These are phyloP conservation scores for Megalurothrips usitatus DNA, from an alignment of 2,888 invertebrate genomes.

Conservation along the genomic window DNA sequence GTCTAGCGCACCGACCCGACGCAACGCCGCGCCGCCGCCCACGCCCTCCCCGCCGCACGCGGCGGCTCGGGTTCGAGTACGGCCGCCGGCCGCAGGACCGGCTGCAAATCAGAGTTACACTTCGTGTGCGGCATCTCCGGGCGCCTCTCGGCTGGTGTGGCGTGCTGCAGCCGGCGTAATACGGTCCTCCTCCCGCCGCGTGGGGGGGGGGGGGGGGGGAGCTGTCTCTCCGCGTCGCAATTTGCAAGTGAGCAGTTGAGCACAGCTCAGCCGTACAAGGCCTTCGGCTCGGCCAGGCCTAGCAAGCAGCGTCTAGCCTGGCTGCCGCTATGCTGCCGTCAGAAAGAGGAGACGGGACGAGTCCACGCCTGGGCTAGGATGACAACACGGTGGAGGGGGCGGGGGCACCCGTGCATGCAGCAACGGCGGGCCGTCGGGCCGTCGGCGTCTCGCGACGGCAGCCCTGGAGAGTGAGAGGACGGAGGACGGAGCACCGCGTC, in stretches of 20 bases:
- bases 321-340: not conserved
- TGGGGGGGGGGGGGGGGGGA: no score
- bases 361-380: not conserved
- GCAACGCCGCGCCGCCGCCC: not conserved
- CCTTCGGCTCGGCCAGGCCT: not conserved
- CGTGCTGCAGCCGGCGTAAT: no score
- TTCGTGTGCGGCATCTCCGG: no score
- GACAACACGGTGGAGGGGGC: not conserved
- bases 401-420: not conserved
- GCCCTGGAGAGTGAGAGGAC: no score
- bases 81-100: no score
- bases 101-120: no score
- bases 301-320: not conserved
- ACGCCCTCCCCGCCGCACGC: not conserved
- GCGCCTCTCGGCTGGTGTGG: no score
- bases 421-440: not conserved
- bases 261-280: slow-evolving; percentile 6
- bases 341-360: not conserved
- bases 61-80: not conserved
- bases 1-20: no score
- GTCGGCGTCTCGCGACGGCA: not conserved
- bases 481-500: not conserved
- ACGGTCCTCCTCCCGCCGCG: not conserved
- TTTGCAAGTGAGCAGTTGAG: slow-evolving; percentile 23
- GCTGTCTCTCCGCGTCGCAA: not conserved